phyloP scores from a whole-genome alignment of 2,797 vertebrate genomes.

The Lindbergichthys nudifrons region DNA sequence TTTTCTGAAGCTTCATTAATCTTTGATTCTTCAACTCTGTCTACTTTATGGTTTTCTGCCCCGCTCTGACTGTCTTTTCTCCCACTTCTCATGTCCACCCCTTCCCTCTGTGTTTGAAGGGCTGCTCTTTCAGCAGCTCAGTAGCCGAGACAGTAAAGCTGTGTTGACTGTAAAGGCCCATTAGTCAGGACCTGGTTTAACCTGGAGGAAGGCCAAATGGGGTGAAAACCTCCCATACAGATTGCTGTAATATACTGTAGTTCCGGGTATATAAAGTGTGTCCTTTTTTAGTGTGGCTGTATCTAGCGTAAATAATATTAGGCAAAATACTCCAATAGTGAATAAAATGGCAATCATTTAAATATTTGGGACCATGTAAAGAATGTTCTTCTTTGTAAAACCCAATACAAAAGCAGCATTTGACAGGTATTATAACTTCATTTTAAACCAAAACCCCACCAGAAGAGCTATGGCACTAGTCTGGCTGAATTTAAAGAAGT shows the following conservation, averaged over 20 bases:
- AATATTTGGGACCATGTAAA: not conserved
- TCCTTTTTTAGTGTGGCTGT: constrained; percentile 4
- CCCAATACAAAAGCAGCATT: not conserved
- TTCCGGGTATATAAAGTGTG: constrained; percentile 10
- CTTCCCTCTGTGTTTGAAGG: constrained; percentile 38
- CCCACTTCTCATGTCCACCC: constrained; percentile 14
- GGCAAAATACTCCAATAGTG: not conserved
- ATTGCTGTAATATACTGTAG: not conserved
- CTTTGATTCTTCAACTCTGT: constrained; percentile 5
- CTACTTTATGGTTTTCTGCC: not conserved
- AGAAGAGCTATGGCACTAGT: not conserved
- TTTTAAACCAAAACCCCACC: not conserved
- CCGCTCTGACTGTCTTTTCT: not conserved
- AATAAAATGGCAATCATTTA: not conserved
- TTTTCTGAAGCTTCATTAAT: constrained; percentile 12
- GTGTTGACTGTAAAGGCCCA: constrained; percentile 38
- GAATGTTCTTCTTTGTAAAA: constrained; percentile 5
- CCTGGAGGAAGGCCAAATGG: constrained; percentile 44
- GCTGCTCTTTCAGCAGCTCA: constrained; percentile 27
- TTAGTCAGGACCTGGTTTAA: constrained; percentile 57
- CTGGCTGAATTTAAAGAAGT: not conserved
- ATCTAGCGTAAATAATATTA: constrained; percentile 16
- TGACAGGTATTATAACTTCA: not conserved
- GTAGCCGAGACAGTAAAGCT: constrained; percentile 36
- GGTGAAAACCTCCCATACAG: constrained; percentile 19